A percentile compares a stretch with the other conserved stretches of the same genome.
Evolutionary conservation across 2,113 vertebrate species (phyloP).

Genomic region (Picathartes gymnocephalus): DNA sequence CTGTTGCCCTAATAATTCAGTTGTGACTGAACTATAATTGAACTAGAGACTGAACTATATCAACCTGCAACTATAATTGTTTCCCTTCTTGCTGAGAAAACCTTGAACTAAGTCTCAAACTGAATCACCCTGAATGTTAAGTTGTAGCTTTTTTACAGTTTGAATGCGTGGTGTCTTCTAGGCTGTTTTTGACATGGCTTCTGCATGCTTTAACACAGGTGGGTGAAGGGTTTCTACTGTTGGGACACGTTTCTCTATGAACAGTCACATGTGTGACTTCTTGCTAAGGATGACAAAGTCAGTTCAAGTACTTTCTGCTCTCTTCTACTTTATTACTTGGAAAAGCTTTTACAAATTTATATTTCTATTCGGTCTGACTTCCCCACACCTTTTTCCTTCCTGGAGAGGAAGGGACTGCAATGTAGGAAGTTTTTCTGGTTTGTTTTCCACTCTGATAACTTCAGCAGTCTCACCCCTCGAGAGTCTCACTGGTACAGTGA

Average conservation of each 20-base stretch:
- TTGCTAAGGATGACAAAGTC: neutral
- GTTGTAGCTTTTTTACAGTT: neutral
- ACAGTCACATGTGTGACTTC: neutral
- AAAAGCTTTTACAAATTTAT: neutral
- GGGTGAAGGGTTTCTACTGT: neutral
- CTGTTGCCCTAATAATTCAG: neutral
- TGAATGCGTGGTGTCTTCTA: fast-evolving
- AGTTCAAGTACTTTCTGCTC: neutral
- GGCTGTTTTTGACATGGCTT: neutral
- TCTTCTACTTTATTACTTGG: neutral
- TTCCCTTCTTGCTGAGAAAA: neutral
- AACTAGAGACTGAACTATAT: neutral
- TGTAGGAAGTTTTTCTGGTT: neutral
- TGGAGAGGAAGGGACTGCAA: neutral
- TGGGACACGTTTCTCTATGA: fast-evolving
- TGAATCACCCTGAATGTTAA: neutral
- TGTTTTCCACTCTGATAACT: neutral
- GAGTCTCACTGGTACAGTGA: fast-evolving
- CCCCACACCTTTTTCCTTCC: neutral
- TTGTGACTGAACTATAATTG: neutral
- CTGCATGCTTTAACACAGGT: neutral
- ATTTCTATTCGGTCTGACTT: neutral
- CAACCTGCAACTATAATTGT: neutral
- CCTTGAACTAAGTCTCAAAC: neutral
- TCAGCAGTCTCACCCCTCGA: neutral